Evolutionary conservation across 1,140 invertebrate species (phyloP).

Genomic region (Maconellicoccus hirsutus): DNA sequence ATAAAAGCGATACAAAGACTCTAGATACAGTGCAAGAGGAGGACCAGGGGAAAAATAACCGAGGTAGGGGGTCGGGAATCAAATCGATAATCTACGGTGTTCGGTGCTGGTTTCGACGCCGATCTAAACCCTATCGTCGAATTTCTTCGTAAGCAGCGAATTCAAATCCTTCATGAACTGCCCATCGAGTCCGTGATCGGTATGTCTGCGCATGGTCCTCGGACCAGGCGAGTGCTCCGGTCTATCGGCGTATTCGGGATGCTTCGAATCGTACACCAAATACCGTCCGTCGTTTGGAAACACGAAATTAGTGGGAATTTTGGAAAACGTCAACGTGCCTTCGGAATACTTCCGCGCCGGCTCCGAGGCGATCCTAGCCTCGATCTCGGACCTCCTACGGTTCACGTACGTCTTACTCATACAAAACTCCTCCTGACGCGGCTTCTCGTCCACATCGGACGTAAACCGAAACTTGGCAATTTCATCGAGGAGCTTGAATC

Average conservation of each 20-base stretch:
- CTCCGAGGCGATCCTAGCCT: neutral
- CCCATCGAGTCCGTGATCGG: neutral
- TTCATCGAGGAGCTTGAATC: neutral
- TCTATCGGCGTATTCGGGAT: neutral
- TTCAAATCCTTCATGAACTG: neutral
- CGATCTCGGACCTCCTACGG: neutral
- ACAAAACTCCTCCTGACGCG: neutral
- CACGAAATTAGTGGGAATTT: neutral
- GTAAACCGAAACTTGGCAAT: neutral
- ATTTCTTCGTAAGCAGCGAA: neutral
- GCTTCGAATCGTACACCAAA: neutral
- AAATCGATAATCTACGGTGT: too few species aligned
- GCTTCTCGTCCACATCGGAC: neutral
- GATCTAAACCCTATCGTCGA: too few species aligned
- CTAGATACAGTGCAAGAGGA: too few species aligned
- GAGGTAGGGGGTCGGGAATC: too few species aligned
- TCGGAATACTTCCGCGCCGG: neutral
- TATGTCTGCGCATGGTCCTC: conserved; percentile 14
- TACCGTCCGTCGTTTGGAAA: neutral
- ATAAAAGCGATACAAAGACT: too few species aligned
- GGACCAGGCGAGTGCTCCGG: neutral
- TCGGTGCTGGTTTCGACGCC: too few species aligned
- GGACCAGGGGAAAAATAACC: too few species aligned
- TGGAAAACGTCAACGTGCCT: conserved; percentile 17
- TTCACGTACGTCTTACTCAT: neutral